These are phyloP conservation scores for Pararge aegeria DNA, from an alignment of 1,140 invertebrate species.

Conservation along the genomic window DNA sequence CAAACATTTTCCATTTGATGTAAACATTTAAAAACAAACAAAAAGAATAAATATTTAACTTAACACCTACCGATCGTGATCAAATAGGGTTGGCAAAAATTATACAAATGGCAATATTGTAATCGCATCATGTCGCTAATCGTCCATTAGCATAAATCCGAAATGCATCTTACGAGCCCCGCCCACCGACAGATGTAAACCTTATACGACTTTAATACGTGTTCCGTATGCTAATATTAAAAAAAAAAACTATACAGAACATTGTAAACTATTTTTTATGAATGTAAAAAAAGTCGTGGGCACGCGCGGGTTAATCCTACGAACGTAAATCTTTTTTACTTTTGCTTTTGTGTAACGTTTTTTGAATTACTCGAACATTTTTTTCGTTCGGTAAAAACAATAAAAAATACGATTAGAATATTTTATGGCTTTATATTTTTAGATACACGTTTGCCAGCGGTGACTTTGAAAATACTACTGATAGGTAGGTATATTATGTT, in stretches of 20 bases:
- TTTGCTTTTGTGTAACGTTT: conserved; percentile 5
- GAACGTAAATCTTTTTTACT: conserved; percentile 16
- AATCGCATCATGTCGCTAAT: conserved; percentile 33
- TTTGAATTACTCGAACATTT: background rate
- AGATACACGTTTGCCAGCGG: too few species aligned
- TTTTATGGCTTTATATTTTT: background rate
- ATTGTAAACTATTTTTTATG: conserved; percentile 47
- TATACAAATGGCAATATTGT: conserved; percentile 21
- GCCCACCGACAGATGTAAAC: conserved; percentile 58
- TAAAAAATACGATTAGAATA: background rate
- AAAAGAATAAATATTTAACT: background rate
- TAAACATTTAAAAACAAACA: background rate
- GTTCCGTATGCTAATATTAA: conserved; percentile 62
- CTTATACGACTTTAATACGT: conserved; percentile 42
- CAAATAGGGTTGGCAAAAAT: conserved; percentile 14
- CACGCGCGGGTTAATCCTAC: conserved; percentile 44
- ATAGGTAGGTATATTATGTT: too few species aligned
- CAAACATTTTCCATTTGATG: too few species aligned
- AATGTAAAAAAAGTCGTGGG: conserved; percentile 57
- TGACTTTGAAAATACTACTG: too few species aligned
- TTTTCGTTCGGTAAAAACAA: background rate
- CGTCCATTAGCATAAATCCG: conserved; percentile 60
- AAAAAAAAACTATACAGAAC: conserved; percentile 37
- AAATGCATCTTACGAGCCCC: conserved; percentile 46
- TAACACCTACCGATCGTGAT: background rate